Conservation (phyloP, 2,888 invertebrate genomes). For the Globia sparganii region DNA sequence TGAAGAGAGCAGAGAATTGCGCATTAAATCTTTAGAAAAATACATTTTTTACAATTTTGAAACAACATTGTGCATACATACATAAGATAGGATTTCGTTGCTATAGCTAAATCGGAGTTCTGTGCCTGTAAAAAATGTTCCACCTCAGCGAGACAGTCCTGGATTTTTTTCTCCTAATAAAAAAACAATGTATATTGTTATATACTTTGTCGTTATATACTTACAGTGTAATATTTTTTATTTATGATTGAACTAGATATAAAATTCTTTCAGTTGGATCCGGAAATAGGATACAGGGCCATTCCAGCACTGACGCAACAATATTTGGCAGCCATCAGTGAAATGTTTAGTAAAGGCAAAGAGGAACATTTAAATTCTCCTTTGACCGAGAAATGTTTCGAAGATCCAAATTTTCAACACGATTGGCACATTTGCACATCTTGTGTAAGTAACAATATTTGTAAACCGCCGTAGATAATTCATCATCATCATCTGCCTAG, state of each 20-base stretch:
- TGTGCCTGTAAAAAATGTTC: background rate
- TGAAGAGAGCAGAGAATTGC: no score
- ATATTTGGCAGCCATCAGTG: conserved; percentile 81
- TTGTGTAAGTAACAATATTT: conserved; percentile 79
- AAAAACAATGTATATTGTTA: no score
- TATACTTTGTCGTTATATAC: no score
- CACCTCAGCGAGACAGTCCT: background rate
- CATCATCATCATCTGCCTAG: no score
- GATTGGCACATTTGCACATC: conserved; percentile 85
- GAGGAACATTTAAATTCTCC: conserved; percentile 81
- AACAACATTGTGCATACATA: background rate
- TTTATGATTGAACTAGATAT: conserved; percentile 1
- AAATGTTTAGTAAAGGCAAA: conserved; percentile 75
- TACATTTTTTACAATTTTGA: background rate
- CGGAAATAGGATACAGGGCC: conserved; percentile 86
- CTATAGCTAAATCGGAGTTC: background rate
- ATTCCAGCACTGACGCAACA: conserved; percentile 82
- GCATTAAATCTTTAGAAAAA: background rate
- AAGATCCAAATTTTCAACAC: conserved; percentile 79
- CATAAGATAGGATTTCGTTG: background rate
- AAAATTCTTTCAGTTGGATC: conserved; percentile 73
- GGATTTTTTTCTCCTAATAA: background rate
- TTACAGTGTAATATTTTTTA: background rate
- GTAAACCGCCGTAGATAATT: background rate
- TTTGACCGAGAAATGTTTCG: conserved; percentile 81